A percentile compares a stretch with the other conserved stretches of the same genome.
Conservation (phyloP, 2,113 vertebrate genomes). For the Cyanoderma ruficeps region DNA sequence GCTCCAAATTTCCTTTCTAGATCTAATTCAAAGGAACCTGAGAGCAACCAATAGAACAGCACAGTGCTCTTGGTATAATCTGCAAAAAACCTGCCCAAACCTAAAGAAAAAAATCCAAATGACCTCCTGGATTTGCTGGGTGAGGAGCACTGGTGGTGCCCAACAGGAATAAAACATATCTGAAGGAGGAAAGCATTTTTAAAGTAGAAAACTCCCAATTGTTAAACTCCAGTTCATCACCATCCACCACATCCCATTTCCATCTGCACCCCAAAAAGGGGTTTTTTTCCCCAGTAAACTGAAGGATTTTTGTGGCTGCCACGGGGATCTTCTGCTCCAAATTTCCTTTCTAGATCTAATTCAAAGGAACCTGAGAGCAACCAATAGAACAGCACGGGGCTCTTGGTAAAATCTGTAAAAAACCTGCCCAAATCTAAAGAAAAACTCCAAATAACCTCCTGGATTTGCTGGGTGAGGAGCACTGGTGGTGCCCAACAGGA, state of each 20-base stretch:
- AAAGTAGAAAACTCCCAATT: neutral
- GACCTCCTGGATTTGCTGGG: neutral
- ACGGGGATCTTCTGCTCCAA: neutral
- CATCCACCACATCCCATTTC: neutral
- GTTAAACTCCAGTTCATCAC: neutral
- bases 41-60: fast-evolving
- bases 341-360: too few relatives aligned
- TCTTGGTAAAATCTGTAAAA: neutral
- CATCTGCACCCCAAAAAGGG: neutral
- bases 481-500: neutral
- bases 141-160: fast-evolving
- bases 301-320: fast-evolving
- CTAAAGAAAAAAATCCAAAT: neutral
- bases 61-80: fast-evolving
- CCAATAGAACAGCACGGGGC: fast-evolving
- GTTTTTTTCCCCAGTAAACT: neutral
- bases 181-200: neutral
- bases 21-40: too few relatives aligned
- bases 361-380: fast-evolving
- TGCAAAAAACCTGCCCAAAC: neutral
- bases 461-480: fast-evolving
- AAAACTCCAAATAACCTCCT: neutral
- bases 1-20: too few relatives aligned
- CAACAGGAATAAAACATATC: neutral
- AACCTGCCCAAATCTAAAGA: neutral